These are phyloP conservation scores for Sebastes vulpes DNA, from an alignment of 2,797 vertebrate species.

Conservation along the genomic window DNA sequence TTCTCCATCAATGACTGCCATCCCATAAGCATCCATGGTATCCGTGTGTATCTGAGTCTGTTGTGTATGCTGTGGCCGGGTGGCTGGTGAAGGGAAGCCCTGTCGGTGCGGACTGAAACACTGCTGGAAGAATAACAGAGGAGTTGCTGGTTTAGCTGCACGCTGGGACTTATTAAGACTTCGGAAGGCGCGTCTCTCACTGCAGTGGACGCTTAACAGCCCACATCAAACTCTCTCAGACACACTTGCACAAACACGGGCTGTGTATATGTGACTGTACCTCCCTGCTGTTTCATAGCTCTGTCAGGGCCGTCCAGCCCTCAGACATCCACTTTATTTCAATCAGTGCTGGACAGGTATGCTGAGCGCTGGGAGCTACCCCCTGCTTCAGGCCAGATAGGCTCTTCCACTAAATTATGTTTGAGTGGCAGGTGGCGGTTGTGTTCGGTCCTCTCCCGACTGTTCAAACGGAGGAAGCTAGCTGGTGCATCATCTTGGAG, in stretches of 20 bases:
- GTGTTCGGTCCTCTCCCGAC: conserved; percentile 41
- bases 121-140: conserved; percentile 79
- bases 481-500: conserved; percentile 57
- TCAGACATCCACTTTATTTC: conserved; percentile 69
- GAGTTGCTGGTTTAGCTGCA: conserved; percentile 63
- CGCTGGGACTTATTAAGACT: conserved; percentile 79
- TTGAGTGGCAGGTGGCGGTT: conserved; percentile 72
- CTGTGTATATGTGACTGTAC: conserved; percentile 38
- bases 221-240: conserved; percentile 43
- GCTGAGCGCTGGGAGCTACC: conserved; percentile 39
- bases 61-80: conserved; percentile 16
- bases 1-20: neutral
- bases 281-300: conserved; percentile 66
- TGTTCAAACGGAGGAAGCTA: conserved; percentile 50
- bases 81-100: conserved; percentile 33
- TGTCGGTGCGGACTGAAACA: conserved; percentile 48
- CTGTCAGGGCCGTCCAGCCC: conserved; percentile 41
- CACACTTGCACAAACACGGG: conserved; percentile 41
- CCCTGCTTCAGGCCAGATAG: conserved; percentile 62
- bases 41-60: conserved; percentile 30
- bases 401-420: conserved; percentile 54
- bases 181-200: conserved; percentile 62
- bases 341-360: conserved; percentile 68
- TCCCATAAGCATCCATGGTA: neutral
- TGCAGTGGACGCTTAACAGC: conserved; percentile 50